A percentile compares a stretch with the other conserved stretches of the same genome.
phyloP scores from a whole-genome alignment of 2,113 vertebrate genomes.

The Oncorhynchus nerka region DNA sequence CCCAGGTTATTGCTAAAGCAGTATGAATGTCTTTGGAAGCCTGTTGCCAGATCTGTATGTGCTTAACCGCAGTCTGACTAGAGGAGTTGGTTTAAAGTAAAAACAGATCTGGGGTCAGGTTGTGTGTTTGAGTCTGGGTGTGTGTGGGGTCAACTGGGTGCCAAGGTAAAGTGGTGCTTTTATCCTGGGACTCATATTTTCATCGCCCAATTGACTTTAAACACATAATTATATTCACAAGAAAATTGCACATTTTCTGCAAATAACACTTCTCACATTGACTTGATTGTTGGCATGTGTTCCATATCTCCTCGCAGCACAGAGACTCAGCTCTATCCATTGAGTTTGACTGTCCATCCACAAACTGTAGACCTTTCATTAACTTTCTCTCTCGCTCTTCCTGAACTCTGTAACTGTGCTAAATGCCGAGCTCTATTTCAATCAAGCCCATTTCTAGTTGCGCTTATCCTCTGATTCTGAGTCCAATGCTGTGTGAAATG shows the following conservation, averaged over 20 bases:
- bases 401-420: slow-evolving; percentile 39
- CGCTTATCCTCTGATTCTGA: slow-evolving; percentile 63
- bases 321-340: background rate
- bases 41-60: no score
- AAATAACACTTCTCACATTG: slow-evolving; percentile 33
- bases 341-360: slow-evolving; percentile 36
- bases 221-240: slow-evolving; percentile 28
- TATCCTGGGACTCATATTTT: slow-evolving; percentile 35
- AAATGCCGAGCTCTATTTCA: slow-evolving; percentile 73
- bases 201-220: slow-evolving; percentile 27
- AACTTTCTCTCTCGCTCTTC: background rate
- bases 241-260: slow-evolving; percentile 21
- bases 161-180: slow-evolving; percentile 21
- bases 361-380: slow-evolving; percentile 35
- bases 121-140: background rate
- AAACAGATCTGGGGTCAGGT: no score
- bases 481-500: slow-evolving; percentile 78
- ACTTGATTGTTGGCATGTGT: slow-evolving; percentile 39
- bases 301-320: slow-evolving; percentile 20
- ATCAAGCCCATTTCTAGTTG: slow-evolving; percentile 78
- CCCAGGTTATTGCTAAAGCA: no score
- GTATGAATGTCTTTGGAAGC: no score
- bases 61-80: no score
- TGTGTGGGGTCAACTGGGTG: slow-evolving; percentile 28
- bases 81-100: background rate